These are phyloP conservation scores for Chelonoidis abingdonii DNA, from an alignment of 2,113 vertebrate genomes.

Conservation along the genomic window DNA sequence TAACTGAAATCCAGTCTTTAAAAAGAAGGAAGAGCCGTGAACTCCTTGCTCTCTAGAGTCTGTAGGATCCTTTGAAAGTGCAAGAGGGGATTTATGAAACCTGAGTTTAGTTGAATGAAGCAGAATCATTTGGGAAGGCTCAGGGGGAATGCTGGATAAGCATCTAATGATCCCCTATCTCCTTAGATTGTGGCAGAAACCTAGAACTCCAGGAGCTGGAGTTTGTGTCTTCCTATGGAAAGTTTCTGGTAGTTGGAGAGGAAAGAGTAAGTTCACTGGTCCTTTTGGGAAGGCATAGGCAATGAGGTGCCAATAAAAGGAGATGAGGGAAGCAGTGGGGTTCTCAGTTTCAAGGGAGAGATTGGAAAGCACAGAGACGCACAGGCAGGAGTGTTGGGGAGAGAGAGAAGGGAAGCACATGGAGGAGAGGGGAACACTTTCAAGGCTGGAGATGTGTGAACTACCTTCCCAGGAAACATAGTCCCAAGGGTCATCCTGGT, in stretches of 20 bases:
- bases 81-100: no score
- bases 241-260: background rate
- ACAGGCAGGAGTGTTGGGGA: fast-evolving
- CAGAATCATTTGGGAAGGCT: background rate
- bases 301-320: fast-evolving
- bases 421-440: background rate
- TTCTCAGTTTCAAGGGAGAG: background rate
- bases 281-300: background rate
- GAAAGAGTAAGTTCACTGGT: background rate
- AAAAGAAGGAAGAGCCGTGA: background rate
- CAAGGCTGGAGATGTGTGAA: background rate
- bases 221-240: background rate
- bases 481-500: background rate
- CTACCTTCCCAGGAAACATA: background rate
- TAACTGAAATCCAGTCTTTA: background rate
- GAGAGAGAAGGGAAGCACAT: background rate
- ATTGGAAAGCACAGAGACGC: fast-evolving
- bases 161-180: background rate
- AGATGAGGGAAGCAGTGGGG: no score
- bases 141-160: background rate
- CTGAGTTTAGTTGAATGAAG: background rate
- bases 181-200: background rate
- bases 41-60: background rate
- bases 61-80: background rate
- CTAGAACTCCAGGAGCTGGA: background rate